These are phyloP conservation scores for Esox masquinongy DNA, from an alignment of 2,797 vertebrate species.

Conservation along the genomic window DNA sequence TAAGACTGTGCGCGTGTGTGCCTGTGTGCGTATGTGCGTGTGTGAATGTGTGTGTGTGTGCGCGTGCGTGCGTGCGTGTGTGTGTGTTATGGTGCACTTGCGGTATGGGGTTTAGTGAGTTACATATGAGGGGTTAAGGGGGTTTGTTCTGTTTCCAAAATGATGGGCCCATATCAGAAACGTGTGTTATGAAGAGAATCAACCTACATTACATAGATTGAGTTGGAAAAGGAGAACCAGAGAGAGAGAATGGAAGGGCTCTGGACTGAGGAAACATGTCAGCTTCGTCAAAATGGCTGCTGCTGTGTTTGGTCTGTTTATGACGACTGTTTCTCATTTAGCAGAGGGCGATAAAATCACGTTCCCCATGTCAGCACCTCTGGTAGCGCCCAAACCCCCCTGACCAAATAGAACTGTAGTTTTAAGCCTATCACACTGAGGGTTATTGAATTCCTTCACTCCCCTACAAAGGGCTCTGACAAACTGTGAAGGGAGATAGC, in stretches of 20 bases:
- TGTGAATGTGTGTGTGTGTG: conserved; percentile 2
- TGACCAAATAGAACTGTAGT: neutral
- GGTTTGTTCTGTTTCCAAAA: conserved; percentile 43
- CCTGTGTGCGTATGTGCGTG: conserved; percentile 12
- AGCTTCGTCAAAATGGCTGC: conserved; percentile 29
- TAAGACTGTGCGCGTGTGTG: conserved; percentile 36
- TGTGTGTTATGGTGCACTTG: conserved; percentile 4
- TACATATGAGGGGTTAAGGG: conserved; percentile 32
- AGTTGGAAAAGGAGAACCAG: conserved; percentile 40
- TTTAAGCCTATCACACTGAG: neutral
- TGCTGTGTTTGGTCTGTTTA: conserved; percentile 3
- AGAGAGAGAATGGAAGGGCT: conserved; percentile 41
- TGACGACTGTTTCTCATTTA: conserved; percentile 16
- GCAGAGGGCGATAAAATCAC: conserved; percentile 3
- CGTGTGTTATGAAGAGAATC: neutral
- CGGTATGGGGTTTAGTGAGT: conserved; percentile 10
- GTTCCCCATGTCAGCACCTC: neutral
- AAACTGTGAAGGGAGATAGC: neutral
- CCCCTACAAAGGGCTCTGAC: neutral
- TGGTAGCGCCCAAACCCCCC: neutral
- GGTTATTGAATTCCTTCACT: conserved; percentile 6
- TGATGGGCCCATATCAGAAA: conserved; percentile 46
- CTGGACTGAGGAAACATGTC: conserved; percentile 24
- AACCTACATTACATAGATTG: conserved; percentile 52
- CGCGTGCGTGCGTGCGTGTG: conserved; percentile 4